A percentile compares a stretch with the other conserved stretches of the same genome.
Evolutionary conservation across 2,888 invertebrate species (phyloP).

Genomic region (Galeopsomyia nigrocyanea): DNA sequence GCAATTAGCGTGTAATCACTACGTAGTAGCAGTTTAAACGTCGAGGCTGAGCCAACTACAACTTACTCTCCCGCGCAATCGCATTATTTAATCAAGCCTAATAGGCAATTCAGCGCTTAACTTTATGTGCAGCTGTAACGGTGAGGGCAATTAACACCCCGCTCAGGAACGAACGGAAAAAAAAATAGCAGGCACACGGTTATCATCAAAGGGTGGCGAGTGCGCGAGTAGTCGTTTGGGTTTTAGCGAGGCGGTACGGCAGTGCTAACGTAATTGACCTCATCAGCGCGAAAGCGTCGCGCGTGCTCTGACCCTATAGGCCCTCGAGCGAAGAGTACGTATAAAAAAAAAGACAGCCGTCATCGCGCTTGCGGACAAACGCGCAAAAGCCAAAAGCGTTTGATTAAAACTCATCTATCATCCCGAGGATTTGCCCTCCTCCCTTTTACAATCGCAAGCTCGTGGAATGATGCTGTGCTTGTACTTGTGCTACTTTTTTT

Average conservation of each 20-base stretch:
- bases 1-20: no score
- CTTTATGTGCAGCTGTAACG: no score
- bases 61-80: no score
- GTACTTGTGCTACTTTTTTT: neutral
- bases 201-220: no score
- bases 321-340: conserved; percentile 6
- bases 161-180: no score
- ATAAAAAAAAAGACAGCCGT: neutral
- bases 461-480: neutral
- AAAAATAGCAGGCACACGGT: no score
- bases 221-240: no score
- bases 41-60: neutral
- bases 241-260: conserved; percentile 12
- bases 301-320: conserved; percentile 15
- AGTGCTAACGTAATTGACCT: conserved; percentile 46
- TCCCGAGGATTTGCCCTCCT: conserved; percentile 26
- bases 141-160: no score
- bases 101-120: no score
- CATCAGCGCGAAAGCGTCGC: conserved; percentile 39
- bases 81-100: no score
- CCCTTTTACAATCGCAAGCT: neutral
- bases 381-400: conserved; percentile 43
- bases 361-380: neutral
- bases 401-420: conserved; percentile 57
- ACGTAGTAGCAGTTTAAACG: no score